Conservation (phyloP, 1,140 invertebrate genomes). For the Charaxes varanes region DNA sequence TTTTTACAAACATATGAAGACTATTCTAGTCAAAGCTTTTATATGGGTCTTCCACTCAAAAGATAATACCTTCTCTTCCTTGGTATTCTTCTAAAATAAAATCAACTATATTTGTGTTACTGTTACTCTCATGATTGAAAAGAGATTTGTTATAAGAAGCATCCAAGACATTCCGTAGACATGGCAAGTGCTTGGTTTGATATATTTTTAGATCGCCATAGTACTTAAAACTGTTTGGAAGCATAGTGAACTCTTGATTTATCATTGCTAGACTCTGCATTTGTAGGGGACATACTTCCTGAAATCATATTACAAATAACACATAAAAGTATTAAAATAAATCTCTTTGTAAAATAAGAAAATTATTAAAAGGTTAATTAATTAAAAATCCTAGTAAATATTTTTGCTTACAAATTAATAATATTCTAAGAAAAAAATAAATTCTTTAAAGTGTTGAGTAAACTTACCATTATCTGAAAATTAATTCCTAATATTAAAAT, state of each 20-base stretch:
- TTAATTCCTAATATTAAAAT: conserved; percentile 77
- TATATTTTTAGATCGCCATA: conserved; percentile 75
- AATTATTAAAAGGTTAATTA: background rate
- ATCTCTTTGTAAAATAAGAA: too few species aligned
- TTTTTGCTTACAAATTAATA: conserved; percentile 14
- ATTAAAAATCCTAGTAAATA: conserved; percentile 1
- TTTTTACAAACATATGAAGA: too few species aligned
- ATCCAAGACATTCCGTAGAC: conserved; percentile 68
- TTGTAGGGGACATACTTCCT: conserved; percentile 74
- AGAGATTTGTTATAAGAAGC: conserved; percentile 74
- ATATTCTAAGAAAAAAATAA: conserved; percentile 13
- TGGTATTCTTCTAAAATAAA: conserved; percentile 75
- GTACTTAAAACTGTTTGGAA: conserved; percentile 69
- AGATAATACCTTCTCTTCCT: conserved; percentile 77
- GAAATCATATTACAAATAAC: too few species aligned
- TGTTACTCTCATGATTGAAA: conserved; percentile 40
- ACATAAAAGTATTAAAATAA: too few species aligned
- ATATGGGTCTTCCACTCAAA: too few species aligned
- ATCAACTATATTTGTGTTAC: conserved; percentile 53
- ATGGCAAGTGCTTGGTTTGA: conserved; percentile 75
- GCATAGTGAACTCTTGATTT: conserved; percentile 65
- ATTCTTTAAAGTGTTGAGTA: too few species aligned
- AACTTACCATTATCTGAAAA: conserved; percentile 77
- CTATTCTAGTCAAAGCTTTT: too few species aligned
- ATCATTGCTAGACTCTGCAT: conserved; percentile 77